Percentiles rank a stretch among this genome's conserved stretches.
Evolutionary conservation across 1,140 invertebrate species (phyloP).

Genomic region (Eumaeus atala): DNA sequence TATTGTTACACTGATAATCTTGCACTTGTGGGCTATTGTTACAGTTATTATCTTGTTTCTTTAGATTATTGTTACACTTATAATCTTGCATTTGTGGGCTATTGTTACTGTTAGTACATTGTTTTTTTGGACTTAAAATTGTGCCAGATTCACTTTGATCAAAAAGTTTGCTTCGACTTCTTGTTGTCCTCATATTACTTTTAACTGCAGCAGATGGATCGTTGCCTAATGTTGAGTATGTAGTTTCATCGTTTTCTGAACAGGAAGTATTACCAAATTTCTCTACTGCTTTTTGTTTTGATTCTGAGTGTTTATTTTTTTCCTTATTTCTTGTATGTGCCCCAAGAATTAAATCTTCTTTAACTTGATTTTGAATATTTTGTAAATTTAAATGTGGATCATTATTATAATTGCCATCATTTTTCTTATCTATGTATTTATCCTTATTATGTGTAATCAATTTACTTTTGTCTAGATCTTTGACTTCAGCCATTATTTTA

Average conservation of each 20-base stretch:
- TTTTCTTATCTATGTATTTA: not conserved
- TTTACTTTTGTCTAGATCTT: conserved; percentile 22
- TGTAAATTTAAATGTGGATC: not conserved
- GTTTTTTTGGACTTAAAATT: not conserved
- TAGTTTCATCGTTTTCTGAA: too few species aligned
- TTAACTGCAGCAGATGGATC: not conserved
- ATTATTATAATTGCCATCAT: not conserved
- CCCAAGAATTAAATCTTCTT: not conserved
- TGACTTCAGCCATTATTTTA: conserved; percentile 47
- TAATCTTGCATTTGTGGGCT: too few species aligned
- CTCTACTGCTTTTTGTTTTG: too few species aligned
- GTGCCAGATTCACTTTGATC: not conserved
- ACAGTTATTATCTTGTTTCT: too few species aligned
- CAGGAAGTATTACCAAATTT: too few species aligned
- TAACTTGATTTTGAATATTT: not conserved
- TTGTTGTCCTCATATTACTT: conserved; percentile 14
- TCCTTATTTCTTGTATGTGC: not conserved
- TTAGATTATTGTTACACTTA: too few species aligned
- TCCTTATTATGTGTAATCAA: conserved; percentile 7
- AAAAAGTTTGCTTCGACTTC: conserved; percentile 14
- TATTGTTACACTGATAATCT: too few species aligned
- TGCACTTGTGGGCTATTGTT: too few species aligned
- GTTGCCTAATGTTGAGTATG: not conserved
- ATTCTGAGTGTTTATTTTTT: not conserved
- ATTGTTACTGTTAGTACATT: not conserved